Evolutionary conservation across 2,113 vertebrate species (phyloP), one percentile per base, ranked within the genome.

Genomic region (Gavia stellata): DNA sequence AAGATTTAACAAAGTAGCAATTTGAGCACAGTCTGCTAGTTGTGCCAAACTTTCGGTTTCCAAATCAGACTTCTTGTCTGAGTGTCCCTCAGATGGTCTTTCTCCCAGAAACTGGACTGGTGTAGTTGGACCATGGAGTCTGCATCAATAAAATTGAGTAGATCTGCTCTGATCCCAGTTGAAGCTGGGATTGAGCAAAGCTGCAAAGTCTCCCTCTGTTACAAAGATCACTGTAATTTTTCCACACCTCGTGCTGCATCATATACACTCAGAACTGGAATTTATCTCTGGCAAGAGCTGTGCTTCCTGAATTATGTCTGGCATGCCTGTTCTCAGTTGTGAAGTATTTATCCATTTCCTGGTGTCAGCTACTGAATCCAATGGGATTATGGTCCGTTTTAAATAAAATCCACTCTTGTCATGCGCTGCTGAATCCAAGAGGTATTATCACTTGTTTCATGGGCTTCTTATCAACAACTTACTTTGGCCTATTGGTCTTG

Each of bases 291-390:
- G 81, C 86, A 89, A 89, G 81, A 72, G 36, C 44, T 89, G 17
- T 81, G 26, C 56, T 95, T 89, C 52, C 61, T 94, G 75, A 88
- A 33, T 91, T 90, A 45, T 90, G 62, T 75, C 84, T 96, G 94
- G 81, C 87, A 77, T 79, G 56, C 34, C 36, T 90, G 6, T 85
- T 78, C 63, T 86, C 72, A 74, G 26, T 80, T 94, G 68, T 84
- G 80, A 87, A 91, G 44, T 74, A 81, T 94, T 92, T 95, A 89
- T 87, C 65, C 28, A 20, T 92, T 94, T 92, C 77, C 92, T 85
- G 40, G 58, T 92, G 73, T 94, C 78, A 96, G 29, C 26, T 94
- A 78, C 52, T 71, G 49, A 87, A 91, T 94, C 70, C 71, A 40
- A 26, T 55, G 33, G 72, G 83, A 92, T 92, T 94, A 88, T 50